Percentiles rank a stretch among this genome's conserved stretches.
Evolutionary conservation across 2,797 vertebrate species (phyloP).

Genomic region (Carcharodon carcharias): DNA sequence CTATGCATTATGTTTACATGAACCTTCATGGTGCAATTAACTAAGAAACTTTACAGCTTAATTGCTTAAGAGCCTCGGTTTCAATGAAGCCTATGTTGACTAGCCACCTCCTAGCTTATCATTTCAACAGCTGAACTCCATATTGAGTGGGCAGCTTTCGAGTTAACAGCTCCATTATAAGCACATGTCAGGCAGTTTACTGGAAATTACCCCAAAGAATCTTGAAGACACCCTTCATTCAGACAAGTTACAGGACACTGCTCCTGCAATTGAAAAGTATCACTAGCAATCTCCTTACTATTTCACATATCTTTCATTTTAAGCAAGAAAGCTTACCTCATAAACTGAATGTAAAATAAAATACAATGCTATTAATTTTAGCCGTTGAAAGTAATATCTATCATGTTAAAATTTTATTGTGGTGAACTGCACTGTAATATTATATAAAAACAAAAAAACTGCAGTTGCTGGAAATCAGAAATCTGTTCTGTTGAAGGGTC

Average conservation of each 20-base stretch:
- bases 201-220: not conserved
- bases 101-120: not conserved
- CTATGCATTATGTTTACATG: not conserved
- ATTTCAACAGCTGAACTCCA: not conserved
- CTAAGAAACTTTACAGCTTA: conserved; percentile 11
- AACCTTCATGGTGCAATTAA: not conserved
- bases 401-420: not conserved
- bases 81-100: not conserved
- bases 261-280: not conserved
- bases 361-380: not conserved
- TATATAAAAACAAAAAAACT: too few relatives aligned
- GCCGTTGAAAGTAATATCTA: not conserved
- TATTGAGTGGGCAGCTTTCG: not conserved
- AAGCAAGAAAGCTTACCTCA: not conserved
- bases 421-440: not conserved
- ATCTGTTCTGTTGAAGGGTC: too few relatives aligned
- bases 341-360: not conserved
- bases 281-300: not conserved
- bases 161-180: not conserved
- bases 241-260: not conserved
- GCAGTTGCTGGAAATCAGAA: too few relatives aligned
- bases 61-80: not conserved
- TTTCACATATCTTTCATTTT: not conserved
- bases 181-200: not conserved
- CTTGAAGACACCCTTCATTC: not conserved